Conservation (phyloP, 2,113 vertebrate genomes). For the Emydocephalus ijimae region DNA sequence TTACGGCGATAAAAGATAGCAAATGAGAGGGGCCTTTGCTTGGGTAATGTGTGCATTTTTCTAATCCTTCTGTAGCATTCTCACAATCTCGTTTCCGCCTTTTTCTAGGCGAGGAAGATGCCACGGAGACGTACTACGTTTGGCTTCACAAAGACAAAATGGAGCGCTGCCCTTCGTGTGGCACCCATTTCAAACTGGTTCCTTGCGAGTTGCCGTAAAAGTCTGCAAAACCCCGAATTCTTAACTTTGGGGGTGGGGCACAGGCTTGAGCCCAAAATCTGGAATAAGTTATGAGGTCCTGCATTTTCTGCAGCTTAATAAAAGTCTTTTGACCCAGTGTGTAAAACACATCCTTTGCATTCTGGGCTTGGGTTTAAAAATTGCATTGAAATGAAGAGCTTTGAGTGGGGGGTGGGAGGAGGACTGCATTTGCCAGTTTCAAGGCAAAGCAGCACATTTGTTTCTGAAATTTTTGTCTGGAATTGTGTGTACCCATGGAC, state of each 20-base stretch:
- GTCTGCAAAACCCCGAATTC: too few species aligned
- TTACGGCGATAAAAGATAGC: too few species aligned
- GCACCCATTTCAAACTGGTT: constrained; percentile 83
- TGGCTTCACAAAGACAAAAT: constrained; percentile 85
- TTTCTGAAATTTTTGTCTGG: neutral
- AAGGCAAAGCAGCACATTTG: neutral
- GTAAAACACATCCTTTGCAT: neutral
- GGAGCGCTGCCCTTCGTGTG: constrained; percentile 85
- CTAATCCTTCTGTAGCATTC: neutral
- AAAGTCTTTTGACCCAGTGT: neutral
- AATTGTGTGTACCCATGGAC: neutral
- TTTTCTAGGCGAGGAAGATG: constrained; percentile 85
- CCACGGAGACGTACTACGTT: constrained; percentile 82
- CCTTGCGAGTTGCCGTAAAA: constrained; percentile 66
- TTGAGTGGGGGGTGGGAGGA: accelerated
- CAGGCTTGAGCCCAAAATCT: neutral
- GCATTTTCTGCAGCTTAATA: constrained; percentile 5
- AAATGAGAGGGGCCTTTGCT: neutral
- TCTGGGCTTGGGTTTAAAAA: neutral
- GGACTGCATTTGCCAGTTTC: neutral
- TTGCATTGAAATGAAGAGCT: neutral
- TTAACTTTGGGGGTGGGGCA: neutral
- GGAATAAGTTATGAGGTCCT: neutral
- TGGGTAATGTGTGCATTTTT: neutral
- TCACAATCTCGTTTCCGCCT: neutral